Conservation (phyloP, 2,797 vertebrate species). For the Psittacula echo region DNA sequence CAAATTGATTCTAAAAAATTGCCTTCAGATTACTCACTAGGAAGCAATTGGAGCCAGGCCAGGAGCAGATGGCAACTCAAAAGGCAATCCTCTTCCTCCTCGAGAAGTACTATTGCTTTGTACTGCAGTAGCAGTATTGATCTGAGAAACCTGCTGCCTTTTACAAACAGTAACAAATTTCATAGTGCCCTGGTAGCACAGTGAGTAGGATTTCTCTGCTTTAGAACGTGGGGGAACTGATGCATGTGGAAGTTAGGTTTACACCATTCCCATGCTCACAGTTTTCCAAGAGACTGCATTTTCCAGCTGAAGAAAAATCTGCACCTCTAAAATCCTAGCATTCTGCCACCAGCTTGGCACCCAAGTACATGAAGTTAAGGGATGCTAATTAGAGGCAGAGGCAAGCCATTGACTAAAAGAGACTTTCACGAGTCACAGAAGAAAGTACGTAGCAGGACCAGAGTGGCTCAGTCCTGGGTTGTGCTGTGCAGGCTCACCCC, state of each 20-base stretch:
- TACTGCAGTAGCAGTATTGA: conserved; percentile 28
- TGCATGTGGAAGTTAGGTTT: background rate
- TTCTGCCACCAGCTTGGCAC: background rate
- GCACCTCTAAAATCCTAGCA: background rate
- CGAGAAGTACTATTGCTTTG: conserved; percentile 46
- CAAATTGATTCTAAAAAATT: conserved; percentile 64
- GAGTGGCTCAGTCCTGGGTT: background rate
- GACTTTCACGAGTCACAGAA: background rate
- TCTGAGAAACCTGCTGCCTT: conserved; percentile 48
- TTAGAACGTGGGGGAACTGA: background rate
- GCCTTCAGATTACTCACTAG: conserved; percentile 45
- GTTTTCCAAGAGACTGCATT: background rate
- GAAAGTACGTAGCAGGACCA: background rate
- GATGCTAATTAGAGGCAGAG: background rate
- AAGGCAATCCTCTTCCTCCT: conserved; percentile 66
- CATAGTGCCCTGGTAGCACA: background rate
- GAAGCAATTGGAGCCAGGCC: conserved; percentile 62
- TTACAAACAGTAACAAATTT: conserved; percentile 4
- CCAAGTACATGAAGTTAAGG: background rate
- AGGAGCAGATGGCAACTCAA: conserved; percentile 71
- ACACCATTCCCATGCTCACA: background rate
- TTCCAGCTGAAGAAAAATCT: background rate
- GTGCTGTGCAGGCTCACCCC: background rate
- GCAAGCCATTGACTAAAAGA: background rate
- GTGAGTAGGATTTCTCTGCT: background rate